A percentile compares a stretch with the other conserved stretches of the same genome.
Evolutionary conservation across 2,797 vertebrate genomes (phyloP).

Genomic region (Sebastes taczanowskii): DNA sequence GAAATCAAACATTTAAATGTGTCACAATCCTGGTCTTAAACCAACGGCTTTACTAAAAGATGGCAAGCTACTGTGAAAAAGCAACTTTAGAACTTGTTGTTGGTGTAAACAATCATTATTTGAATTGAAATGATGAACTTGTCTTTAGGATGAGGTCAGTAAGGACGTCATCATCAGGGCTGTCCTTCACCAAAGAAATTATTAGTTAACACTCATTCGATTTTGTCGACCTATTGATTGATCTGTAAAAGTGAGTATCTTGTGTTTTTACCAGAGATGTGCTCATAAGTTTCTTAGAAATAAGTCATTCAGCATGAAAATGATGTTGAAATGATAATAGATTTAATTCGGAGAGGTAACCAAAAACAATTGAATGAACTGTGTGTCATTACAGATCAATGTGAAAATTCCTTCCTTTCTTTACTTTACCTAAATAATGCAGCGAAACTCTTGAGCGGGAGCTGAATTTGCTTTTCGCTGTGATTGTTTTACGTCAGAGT

Average conservation of each 20-base stretch:
- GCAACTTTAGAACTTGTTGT: not conserved
- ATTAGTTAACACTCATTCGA: rapidly evolving
- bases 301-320: too few relatives aligned
- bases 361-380: not conserved
- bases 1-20: not conserved
- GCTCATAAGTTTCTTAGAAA: too few relatives aligned
- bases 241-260: too few relatives aligned
- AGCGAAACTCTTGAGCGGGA: not conserved
- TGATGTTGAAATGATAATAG: not conserved
- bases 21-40: not conserved
- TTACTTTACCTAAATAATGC: not conserved
- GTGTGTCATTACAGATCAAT: not conserved
- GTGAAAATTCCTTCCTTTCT: not conserved
- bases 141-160: not conserved
- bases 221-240: rapidly evolving
- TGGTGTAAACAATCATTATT: not conserved
- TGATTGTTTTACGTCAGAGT: not conserved
- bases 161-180: not conserved
- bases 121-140: not conserved
- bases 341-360: not conserved
- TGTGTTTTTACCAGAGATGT: too few relatives aligned
- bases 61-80: not conserved
- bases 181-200: too few relatives aligned
- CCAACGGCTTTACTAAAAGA: not conserved
- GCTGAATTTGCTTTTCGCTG: not conserved